These are phyloP conservation scores for Distichodus sexfasciatus DNA, from an alignment of 2,797 vertebrate species.

Conservation along the genomic window DNA sequence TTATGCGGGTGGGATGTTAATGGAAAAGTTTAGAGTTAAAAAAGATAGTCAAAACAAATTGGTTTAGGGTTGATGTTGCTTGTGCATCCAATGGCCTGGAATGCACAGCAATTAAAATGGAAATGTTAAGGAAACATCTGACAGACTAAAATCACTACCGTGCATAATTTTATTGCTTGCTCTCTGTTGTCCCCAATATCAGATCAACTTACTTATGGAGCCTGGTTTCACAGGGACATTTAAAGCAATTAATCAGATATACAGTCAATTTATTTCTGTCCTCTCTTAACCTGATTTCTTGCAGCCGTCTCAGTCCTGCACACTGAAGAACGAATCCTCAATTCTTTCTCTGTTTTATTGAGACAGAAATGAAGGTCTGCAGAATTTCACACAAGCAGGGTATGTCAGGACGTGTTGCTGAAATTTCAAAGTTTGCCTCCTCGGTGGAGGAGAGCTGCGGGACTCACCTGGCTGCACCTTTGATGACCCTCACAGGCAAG, in stretches of 20 bases:
- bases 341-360: constrained; percentile 16
- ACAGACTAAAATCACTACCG: constrained; percentile 55
- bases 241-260: constrained; percentile 65
- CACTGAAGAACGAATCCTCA: constrained; percentile 2
- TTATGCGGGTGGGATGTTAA: constrained; percentile 56
- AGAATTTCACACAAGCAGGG: constrained; percentile 29
- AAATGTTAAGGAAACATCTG: constrained; percentile 69
- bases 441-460: constrained; percentile 8
- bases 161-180: constrained; percentile 64
- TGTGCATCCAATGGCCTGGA: constrained; percentile 66
- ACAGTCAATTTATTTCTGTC: constrained; percentile 53
- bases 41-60: constrained; percentile 64
- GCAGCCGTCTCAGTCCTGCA: constrained; percentile 3
- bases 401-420: constrained; percentile 19
- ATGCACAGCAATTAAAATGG: constrained; percentile 75
- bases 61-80: constrained; percentile 62
- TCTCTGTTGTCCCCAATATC: constrained; percentile 49
- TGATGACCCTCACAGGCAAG: constrained; percentile 40
- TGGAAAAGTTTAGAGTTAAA: constrained; percentile 61
- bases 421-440: constrained; percentile 13
- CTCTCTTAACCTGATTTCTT: constrained; percentile 45
- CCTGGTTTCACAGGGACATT: constrained; percentile 52
- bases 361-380: constrained; percentile 28
- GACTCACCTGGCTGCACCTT: constrained; percentile 30
- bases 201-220: constrained; percentile 60